These are phyloP conservation scores for Aspidiotus destructor DNA, from an alignment of 2,888 invertebrate genomes.

Conservation along the genomic window DNA sequence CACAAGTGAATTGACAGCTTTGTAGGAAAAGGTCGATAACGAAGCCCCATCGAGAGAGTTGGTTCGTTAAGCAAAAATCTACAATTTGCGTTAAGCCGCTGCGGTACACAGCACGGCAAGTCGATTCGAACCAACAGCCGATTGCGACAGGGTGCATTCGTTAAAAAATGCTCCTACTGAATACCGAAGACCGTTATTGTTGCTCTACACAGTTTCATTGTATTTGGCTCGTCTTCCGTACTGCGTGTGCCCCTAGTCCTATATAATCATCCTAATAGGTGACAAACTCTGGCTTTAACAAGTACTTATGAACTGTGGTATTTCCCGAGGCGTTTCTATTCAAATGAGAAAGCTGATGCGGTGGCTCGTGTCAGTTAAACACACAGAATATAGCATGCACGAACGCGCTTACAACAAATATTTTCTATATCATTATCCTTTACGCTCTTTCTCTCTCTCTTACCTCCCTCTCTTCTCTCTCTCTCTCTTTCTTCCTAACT, in stretches of 20 bases:
- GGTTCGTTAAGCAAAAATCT: constrained; percentile 22
- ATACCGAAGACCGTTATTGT: too few relatives aligned
- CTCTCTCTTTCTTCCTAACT: not conserved
- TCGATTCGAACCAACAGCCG: too few relatives aligned
- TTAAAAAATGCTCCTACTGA: not conserved
- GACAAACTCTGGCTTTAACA: constrained; percentile 20
- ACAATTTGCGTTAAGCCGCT: constrained; percentile 26
- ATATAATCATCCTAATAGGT: not conserved
- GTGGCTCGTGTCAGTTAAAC: constrained; percentile 30
- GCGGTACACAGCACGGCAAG: not conserved
- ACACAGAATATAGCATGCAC: constrained; percentile 27
- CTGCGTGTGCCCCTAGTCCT: too few relatives aligned
- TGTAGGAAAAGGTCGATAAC: constrained; percentile 12
- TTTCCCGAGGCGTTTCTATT: constrained; percentile 28
- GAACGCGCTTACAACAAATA: constrained; percentile 18
- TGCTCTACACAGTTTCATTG: too few relatives aligned
- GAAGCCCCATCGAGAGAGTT: constrained; percentile 13
- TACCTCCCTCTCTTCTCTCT: constrained; percentile 6
- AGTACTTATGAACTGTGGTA: constrained; percentile 20
- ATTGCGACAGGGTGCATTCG: constrained; percentile 20
- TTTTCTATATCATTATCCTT: not conserved
- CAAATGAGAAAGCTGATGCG: constrained; percentile 25
- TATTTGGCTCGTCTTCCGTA: too few relatives aligned
- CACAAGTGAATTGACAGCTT: too few relatives aligned
- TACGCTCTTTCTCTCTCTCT: not conserved